A percentile compares a stretch with the other conserved stretches of the same genome.
These are phyloP conservation scores for Pegoplata infirma DNA, from an alignment of 2,888 invertebrate genomes.

Conservation along the genomic window DNA sequence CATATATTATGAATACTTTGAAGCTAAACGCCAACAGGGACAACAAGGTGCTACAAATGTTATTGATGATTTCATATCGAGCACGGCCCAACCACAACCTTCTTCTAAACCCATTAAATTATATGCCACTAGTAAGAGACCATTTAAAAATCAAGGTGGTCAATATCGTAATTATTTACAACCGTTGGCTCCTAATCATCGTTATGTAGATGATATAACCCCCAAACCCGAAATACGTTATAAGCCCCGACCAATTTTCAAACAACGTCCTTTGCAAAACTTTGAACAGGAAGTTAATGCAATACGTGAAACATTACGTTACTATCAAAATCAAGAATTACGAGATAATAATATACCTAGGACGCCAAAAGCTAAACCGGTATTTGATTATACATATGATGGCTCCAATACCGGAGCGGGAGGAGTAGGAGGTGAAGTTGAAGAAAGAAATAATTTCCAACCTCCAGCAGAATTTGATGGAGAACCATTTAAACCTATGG, in stretches of 20 bases:
- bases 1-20: conserved; percentile 78
- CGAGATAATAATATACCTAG: conserved; percentile 76
- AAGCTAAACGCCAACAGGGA: conserved; percentile 76
- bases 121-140: conserved; percentile 68
- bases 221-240: conserved; percentile 79
- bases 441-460: conserved; percentile 65
- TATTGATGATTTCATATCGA: conserved; percentile 69
- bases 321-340: conserved; percentile 80
- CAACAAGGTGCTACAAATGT: conserved; percentile 68
- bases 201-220: conserved; percentile 76
- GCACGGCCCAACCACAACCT: conserved; percentile 65
- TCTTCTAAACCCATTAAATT: conserved; percentile 66
- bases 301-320: conserved; percentile 83
- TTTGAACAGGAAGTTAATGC: conserved; percentile 84
- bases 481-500: conserved; percentile 83
- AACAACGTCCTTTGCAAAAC: conserved; percentile 76
- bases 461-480: conserved; percentile 79
- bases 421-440: conserved; percentile 15
- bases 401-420: conserved; percentile 76
- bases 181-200: conserved; percentile 65
- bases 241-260: conserved; percentile 59
- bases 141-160: conserved; percentile 66
- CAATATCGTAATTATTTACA: conserved; percentile 64
- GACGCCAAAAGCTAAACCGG: conserved; percentile 79
- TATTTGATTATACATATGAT: conserved; percentile 87